phyloP scores from a whole-genome alignment of 2,113 vertebrate species.

The Pithys albifrons region DNA sequence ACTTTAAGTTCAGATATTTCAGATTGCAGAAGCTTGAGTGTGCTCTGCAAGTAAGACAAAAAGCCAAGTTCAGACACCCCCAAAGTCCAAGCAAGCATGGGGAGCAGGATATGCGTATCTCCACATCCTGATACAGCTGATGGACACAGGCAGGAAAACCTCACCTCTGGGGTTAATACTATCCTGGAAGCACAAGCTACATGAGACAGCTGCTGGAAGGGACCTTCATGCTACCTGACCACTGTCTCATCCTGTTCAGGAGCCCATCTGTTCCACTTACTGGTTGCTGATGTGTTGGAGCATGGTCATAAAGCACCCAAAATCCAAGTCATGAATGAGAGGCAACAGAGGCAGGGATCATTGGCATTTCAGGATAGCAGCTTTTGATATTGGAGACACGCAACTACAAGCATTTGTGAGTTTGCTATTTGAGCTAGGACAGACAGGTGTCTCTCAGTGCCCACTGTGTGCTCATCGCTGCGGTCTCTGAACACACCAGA shows the following conservation, averaged over 20 bases:
- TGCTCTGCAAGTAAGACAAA: not conserved
- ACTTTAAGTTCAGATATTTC: not conserved
- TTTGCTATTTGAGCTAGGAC: not conserved
- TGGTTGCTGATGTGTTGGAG: not conserved
- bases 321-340: not conserved
- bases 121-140: not conserved
- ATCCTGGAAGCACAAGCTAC: not conserved
- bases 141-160: not conserved
- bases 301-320: not conserved
- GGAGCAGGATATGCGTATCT: not conserved
- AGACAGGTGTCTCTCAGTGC: not conserved
- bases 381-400: not conserved
- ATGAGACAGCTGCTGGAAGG: not conserved
- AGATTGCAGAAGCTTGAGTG: not conserved
- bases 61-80: not conserved
- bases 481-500: not conserved
- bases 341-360: not conserved
- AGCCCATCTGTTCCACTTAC: not conserved
- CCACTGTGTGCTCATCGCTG: not conserved
- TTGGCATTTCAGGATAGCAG: not conserved
- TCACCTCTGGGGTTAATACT: not conserved
- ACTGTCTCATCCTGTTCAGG: not conserved
- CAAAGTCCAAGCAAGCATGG: not conserved
- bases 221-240: accelerated
- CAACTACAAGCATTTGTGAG: not conserved